Evolutionary conservation across 2,888 invertebrate genomes (phyloP).

Genomic region (Drosophila mercatorum): DNA sequence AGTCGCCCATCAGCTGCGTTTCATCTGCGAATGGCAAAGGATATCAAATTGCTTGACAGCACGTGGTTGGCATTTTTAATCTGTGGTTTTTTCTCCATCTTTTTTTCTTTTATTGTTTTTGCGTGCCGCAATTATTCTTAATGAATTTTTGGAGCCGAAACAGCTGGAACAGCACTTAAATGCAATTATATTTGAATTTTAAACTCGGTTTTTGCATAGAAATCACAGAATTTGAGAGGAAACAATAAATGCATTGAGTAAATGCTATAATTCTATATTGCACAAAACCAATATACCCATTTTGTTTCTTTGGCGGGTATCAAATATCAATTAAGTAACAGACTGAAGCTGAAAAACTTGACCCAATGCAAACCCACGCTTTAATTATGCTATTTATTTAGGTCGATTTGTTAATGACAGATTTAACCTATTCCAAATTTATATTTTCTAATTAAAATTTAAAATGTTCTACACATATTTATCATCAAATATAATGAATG

Average conservation of each 20-base stretch:
- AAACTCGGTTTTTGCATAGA: not conserved
- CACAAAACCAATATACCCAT: not conserved
- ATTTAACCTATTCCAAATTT: not conserved
- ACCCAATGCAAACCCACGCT: not conserved
- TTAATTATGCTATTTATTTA: not conserved
- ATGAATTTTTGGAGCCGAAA: conserved; percentile 22
- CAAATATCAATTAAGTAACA: no score
- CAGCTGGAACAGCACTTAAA: conserved; percentile 14
- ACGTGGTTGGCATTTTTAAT: conserved; percentile 44
- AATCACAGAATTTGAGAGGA: not conserved
- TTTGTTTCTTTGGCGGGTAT: not conserved
- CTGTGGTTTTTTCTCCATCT: not conserved
- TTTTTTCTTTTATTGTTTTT: conserved; percentile 20
- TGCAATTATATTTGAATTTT: conserved; percentile 3
- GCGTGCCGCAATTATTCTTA: conserved; percentile 30
- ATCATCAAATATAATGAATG: no score
- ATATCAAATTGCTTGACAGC: conserved; percentile 56
- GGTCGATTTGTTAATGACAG: not conserved
- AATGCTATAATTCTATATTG: not conserved
- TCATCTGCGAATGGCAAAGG: conserved; percentile 39
- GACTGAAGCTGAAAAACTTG: no score
- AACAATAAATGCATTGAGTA: not conserved
- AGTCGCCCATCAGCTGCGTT: conserved; percentile 4
- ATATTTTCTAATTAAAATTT: not conserved
- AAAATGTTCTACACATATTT: no score